Evolutionary conservation across 2,113 vertebrate species (phyloP).

Genomic region (Hystrix brachyura): DNA sequence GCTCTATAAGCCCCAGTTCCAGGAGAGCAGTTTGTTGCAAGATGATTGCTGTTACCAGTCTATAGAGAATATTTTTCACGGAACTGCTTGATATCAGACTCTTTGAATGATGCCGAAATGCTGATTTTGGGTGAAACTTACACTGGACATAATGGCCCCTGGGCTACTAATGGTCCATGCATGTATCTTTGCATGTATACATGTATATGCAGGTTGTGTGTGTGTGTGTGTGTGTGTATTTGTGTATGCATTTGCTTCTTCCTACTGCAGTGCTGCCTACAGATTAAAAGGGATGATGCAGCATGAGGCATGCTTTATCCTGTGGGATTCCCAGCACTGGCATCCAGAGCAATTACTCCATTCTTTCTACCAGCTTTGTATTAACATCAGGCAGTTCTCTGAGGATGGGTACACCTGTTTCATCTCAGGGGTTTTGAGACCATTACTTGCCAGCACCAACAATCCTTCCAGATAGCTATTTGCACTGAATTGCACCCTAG

Average conservation of each 20-base stretch:
- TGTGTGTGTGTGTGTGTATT: accelerated
- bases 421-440: not conserved
- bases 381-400: not conserved
- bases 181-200: not conserved
- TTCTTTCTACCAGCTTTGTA: not conserved
- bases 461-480: not conserved
- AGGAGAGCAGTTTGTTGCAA: not conserved
- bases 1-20: not conserved
- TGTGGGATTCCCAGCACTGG: not conserved
- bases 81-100: not conserved
- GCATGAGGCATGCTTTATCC: not conserved
- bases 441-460: not conserved
- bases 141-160: not conserved
- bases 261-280: not conserved
- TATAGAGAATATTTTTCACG: not conserved
- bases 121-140: not conserved
- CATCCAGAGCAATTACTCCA: not conserved
- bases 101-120: not conserved
- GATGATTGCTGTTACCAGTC: not conserved
- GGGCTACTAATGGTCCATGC: not conserved
- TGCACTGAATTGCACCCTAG: not conserved
- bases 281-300: not conserved
- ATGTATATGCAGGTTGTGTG: not conserved
- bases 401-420: not conserved
- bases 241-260: not conserved